A percentile compares a stretch with the other conserved stretches of the same genome.
Evolutionary conservation across 64 coral and sea anemone genomes (phyloP).

Genomic region (Pocillopora damicornis): DNA sequence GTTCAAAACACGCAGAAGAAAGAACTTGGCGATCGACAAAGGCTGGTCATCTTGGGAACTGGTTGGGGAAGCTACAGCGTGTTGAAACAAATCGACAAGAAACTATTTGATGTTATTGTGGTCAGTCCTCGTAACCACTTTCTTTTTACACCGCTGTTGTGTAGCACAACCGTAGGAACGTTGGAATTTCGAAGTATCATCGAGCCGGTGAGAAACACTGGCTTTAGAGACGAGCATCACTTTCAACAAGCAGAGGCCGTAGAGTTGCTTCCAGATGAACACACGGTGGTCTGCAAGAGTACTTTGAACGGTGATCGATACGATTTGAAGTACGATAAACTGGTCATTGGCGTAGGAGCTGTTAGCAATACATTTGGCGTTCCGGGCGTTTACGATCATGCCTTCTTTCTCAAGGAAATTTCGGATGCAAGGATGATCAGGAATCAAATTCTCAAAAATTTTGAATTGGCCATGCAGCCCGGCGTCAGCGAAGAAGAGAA

Average conservation of each 20-base stretch:
- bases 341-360: conserved; percentile 89
- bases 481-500: conserved; percentile 68
- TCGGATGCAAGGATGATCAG: conserved; percentile 93
- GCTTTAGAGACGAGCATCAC: conserved; percentile 95
- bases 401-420: conserved; percentile 95
- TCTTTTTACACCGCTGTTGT: conserved; percentile 89
- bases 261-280: conserved; percentile 49
- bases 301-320: conserved; percentile 65
- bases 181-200: conserved; percentile 98
- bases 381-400: conserved; percentile 77
- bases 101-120: conserved; percentile 94
- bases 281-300: conserved; percentile 63
- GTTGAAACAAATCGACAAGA: conserved; percentile 89
- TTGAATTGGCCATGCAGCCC: conserved; percentile 95
- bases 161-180: conserved; percentile 94
- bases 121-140: conserved; percentile 98
- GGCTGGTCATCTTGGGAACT: conserved; percentile 86
- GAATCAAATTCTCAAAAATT: conserved; percentile 98
- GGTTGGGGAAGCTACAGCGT: conserved; percentile 98
- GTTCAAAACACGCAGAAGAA: not conserved
- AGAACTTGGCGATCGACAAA: conserved; percentile 38
- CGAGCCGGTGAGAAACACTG: conserved; percentile 90
- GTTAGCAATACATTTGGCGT: conserved; percentile 92
- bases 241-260: conserved; percentile 91
- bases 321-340: conserved; percentile 81